Evolutionary conservation across 2,113 vertebrate species (phyloP), one percentile per base, ranked within the genome.

Genomic region (Poecile atricapillus): DNA sequence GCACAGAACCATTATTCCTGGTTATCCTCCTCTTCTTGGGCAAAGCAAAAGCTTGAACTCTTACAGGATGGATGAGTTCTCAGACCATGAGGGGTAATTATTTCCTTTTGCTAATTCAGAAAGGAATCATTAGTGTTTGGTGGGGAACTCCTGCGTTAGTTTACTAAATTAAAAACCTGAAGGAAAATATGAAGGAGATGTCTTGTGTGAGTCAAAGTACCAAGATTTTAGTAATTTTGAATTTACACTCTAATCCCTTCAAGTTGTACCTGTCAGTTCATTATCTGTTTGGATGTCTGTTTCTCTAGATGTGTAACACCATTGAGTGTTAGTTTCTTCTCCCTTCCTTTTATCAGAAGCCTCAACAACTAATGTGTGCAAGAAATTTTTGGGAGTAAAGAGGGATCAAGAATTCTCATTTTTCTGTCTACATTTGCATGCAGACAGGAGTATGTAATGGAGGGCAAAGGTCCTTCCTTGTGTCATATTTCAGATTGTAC

Each of bases 361-460:
- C 24, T 79, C 13, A 37, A 5, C 2, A 23, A 15, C 18, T 85
- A 22, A 79, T 10, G 10, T 30, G 9, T 28, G 14, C 49, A 10
- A 82, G 64, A 80, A 80, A 46, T 46, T 68, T 53, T 28, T 37
- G 47, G 46, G 39, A 43, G 16, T 68, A 53, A 77, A 49, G 43
- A 65, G 13, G 13, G 33, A 70, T 53, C 37, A 65, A n/a, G 44
- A 76, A 37, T 25, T 44, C 5, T 15, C 3, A 33, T 76, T 82
- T 44, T 62, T 28, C 17, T 8, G 12, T 21, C 56, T 21, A 4
- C 0, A 3, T 27, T 5, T 80, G 11, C 0, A 0, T 50, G 18
- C 50, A 69, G 33, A 68, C 4, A 53, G 25, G 13, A 49, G 5
- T 33, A 19, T 16, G 16, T 41, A 76, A 52, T 10, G 37, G 24